Conservation (phyloP, 2,113 vertebrate genomes). For the Phalacrocorax aristotelis region DNA sequence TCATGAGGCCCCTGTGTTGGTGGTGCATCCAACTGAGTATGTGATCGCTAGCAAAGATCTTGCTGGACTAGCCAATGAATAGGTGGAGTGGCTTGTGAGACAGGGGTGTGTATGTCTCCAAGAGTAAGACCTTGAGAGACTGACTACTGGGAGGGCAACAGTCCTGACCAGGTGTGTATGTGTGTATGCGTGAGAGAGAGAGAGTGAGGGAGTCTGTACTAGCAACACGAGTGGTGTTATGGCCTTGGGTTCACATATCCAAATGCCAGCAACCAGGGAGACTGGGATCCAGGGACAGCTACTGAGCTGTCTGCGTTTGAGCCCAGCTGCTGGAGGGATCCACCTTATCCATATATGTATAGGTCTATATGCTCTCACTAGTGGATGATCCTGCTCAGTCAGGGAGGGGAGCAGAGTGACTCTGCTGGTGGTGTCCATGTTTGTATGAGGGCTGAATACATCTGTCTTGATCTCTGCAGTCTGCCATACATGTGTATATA, state of each 20-base stretch:
- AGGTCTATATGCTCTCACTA: background rate
- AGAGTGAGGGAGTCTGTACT: background rate
- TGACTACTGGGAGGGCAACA: background rate
- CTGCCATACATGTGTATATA: too few relatives aligned
- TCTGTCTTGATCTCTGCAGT: background rate
- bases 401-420: background rate
- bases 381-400: background rate
- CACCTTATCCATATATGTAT: background rate
- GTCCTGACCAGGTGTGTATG: background rate
- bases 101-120: background rate
- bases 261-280: background rate
- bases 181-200: too few relatives aligned
- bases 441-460: background rate
- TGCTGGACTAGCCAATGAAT: background rate
- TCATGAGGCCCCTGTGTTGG: background rate
- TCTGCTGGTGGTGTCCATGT: background rate
- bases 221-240: fast-evolving
- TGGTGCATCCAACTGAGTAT: background rate
- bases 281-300: background rate
- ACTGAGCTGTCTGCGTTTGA: background rate
- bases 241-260: background rate
- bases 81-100: background rate
- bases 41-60: background rate
- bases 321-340: background rate
- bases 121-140: background rate